These are phyloP conservation scores for Drosophila cracens DNA, from an alignment of 2,888 invertebrate species.

Conservation along the genomic window DNA sequence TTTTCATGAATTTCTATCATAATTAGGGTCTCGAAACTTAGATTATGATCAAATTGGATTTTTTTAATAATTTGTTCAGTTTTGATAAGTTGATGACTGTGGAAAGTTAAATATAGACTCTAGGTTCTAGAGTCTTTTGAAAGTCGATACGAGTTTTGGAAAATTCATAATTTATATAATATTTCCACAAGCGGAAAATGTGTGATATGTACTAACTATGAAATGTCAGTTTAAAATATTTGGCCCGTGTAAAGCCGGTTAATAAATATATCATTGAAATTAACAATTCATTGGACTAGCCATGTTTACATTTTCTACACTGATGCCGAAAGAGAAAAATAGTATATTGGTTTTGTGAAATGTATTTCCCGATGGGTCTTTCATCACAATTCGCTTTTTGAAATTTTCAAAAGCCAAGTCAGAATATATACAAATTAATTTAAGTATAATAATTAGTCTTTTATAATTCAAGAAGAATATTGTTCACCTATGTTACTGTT, in stretches of 20 bases:
- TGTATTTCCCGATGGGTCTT: not conserved
- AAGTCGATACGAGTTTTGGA: not conserved
- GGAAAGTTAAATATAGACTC: not conserved
- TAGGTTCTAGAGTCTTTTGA: not conserved
- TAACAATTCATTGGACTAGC: slow-evolving; percentile 4
- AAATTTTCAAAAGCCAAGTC: not conserved
- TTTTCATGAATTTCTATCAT: not conserved
- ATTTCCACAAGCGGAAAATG: not conserved
- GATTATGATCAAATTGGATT: not conserved
- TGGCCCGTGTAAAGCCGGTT: not conserved
- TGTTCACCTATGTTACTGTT: no score
- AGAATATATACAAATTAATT: not conserved
- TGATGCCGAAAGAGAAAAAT: not conserved
- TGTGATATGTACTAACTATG: not conserved
- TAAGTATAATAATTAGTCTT: not conserved
- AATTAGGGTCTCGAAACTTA: no score
- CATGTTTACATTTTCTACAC: not conserved
- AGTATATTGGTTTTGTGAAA: not conserved
- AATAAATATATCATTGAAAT: not conserved
- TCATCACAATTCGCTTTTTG: not conserved
- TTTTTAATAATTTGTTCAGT: not conserved
- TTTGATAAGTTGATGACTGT: not conserved
- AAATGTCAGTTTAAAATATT: not conserved
- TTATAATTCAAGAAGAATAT: no score
- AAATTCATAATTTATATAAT: not conserved